These are phyloP conservation scores for Drosophila tripunctata DNA, from an alignment of 2,888 invertebrate genomes.

Conservation along the genomic window DNA sequence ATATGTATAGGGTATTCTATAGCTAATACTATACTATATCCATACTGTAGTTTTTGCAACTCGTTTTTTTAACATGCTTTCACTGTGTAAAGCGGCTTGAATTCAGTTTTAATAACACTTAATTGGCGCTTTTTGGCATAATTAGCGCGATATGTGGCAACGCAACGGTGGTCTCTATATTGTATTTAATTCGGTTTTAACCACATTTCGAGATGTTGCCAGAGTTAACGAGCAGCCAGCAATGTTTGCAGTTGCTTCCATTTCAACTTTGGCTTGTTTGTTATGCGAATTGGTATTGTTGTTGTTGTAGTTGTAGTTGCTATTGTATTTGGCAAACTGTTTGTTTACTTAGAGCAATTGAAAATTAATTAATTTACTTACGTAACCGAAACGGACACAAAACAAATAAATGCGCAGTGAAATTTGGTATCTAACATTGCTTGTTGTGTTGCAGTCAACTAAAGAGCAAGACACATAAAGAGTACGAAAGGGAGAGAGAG, in stretches of 20 bases:
- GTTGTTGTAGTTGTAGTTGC: slow-evolving; percentile 13
- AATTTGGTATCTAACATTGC: slow-evolving; percentile 14
- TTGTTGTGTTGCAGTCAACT: slow-evolving; percentile 29
- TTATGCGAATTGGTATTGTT: slow-evolving; percentile 7
- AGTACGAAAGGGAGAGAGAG: not conserved
- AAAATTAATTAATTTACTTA: slow-evolving; percentile 78
- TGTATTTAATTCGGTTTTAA: not conserved
- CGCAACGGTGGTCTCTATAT: too few species aligned
- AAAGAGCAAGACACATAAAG: slow-evolving; percentile 26
- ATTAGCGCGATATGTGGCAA: slow-evolving; percentile 13
- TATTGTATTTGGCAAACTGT: slow-evolving; percentile 56
- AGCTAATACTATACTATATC: not conserved
- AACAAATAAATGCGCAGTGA: slow-evolving; percentile 66
- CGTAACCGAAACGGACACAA: slow-evolving; percentile 75
- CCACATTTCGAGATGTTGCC: not conserved
- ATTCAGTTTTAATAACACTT: not conserved
- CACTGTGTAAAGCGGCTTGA: too few species aligned
- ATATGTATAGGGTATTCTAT: not conserved
- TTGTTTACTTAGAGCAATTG: slow-evolving; percentile 79
- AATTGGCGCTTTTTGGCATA: not conserved
- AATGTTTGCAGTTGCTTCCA: not conserved
- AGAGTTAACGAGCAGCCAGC: not conserved
- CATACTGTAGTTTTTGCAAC: not conserved
- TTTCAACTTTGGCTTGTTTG: slow-evolving; percentile 12
- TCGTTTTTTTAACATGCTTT: not conserved